Percentiles rank a stretch among this genome's conserved stretches.
phyloP scores from a whole-genome alignment of 2,888 invertebrate species.

The Meandrusa payeni region DNA sequence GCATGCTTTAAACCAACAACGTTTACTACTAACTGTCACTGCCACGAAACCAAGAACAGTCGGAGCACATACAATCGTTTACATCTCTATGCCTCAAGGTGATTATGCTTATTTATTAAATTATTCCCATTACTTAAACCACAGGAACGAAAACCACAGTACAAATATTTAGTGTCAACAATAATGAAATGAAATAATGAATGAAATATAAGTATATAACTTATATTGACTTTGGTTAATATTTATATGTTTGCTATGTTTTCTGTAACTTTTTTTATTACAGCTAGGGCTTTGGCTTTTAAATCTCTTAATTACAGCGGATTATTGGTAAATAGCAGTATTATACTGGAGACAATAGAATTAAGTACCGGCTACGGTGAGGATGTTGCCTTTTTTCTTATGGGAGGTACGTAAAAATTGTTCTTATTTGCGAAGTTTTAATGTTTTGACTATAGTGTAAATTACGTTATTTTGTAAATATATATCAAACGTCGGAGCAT shows the following conservation, averaged over 20 bases:
- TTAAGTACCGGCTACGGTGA: conserved; percentile 44
- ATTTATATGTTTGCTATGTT: conserved; percentile 30
- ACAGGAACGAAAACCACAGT: conserved; percentile 34
- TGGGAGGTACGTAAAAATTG: conserved; percentile 48
- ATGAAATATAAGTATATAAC: too few species aligned
- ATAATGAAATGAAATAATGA: too few species aligned
- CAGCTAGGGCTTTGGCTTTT: conserved; percentile 56
- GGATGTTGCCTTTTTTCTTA: conserved; percentile 42
- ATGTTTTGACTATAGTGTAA: too few species aligned
- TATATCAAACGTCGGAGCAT: too few species aligned
- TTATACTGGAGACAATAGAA: conserved; percentile 42
- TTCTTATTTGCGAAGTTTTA: background rate
- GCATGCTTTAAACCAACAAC: conserved; percentile 39
- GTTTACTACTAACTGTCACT: conserved; percentile 42
- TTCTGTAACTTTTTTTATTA: conserved; percentile 33
- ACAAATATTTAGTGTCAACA: too few species aligned
- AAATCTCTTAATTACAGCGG: conserved; percentile 49
- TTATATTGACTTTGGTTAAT: too few species aligned
- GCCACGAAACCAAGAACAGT: conserved; percentile 55
- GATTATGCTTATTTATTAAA: too few species aligned
- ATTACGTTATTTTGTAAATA: too few species aligned
- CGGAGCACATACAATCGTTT: conserved; percentile 49
- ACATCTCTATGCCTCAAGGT: conserved; percentile 55
- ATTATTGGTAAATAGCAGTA: conserved; percentile 38
- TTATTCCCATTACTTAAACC: too few species aligned